Percentiles rank a stretch among this genome's conserved stretches.
These are phyloP conservation scores for Pagrus major DNA, from an alignment of 2,113 vertebrate genomes.

Conservation along the genomic window DNA sequence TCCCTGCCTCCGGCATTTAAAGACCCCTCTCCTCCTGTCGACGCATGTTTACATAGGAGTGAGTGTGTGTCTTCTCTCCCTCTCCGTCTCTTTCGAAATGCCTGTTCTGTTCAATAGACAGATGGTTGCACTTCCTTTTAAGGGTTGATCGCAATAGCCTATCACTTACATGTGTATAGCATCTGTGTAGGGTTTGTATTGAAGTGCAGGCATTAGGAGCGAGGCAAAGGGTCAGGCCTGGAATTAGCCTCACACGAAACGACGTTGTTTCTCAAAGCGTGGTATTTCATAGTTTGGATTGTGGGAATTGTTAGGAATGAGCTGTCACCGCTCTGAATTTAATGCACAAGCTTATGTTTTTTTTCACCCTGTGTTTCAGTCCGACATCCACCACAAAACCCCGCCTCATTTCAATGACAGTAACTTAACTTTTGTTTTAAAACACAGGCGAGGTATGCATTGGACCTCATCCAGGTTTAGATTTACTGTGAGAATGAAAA, in stretches of 20 bases:
- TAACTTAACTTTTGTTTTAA: conserved; percentile 66
- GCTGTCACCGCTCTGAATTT: conserved; percentile 63
- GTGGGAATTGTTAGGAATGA: conserved; percentile 64
- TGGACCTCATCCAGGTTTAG: conserved; percentile 68
- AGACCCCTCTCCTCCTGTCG: conserved; percentile 70
- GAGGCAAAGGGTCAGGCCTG: conserved; percentile 47
- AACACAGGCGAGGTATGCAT: conserved; percentile 45
- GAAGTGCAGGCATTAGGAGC: conserved; percentile 43
- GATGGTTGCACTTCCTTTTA: conserved; percentile 83
- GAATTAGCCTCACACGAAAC: conserved; percentile 46
- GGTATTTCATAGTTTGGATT: conserved; percentile 66
- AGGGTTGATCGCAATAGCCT: conserved; percentile 74
- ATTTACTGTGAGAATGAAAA: conserved; percentile 71
- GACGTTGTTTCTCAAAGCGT: conserved; percentile 40
- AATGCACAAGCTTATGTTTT: conserved; percentile 28
- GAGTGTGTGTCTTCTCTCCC: conserved; percentile 78
- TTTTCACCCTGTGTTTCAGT: not conserved
- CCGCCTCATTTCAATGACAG: conserved; percentile 53
- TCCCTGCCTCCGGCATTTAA: conserved; percentile 52
- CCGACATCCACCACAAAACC: conserved; percentile 46
- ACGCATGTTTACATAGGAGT: conserved; percentile 82
- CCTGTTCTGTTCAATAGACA: conserved; percentile 75
- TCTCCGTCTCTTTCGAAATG: conserved; percentile 70
- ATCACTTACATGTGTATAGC: conserved; percentile 74
- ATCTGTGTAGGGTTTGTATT: conserved; percentile 61